Evolutionary conservation across 2,888 invertebrate genomes (phyloP).

Genomic region (Sussaba pulchella): DNA sequence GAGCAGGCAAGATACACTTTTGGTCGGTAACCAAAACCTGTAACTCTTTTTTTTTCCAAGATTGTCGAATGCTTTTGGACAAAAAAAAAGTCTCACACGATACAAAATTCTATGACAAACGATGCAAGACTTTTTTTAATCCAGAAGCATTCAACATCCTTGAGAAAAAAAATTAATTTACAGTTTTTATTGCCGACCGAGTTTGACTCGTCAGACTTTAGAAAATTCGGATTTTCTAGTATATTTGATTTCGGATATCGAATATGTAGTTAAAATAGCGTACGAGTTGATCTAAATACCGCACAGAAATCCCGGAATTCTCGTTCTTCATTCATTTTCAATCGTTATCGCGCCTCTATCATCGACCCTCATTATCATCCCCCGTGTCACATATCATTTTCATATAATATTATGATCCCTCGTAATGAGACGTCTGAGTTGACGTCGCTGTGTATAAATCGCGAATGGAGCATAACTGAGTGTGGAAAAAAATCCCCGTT

Average conservation of each 20-base stretch:
- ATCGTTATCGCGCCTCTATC: conserved; percentile 12
- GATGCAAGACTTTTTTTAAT: too few species aligned
- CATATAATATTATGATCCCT: not conserved
- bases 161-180: too few species aligned
- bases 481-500: conserved; percentile 38
- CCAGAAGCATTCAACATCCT: too few species aligned
- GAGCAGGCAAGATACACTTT: too few species aligned
- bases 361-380: conserved; percentile 26
- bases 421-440: not conserved
- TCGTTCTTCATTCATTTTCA: conserved; percentile 15
- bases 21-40: too few species aligned
- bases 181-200: too few species aligned
- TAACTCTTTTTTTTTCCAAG: too few species aligned
- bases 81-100: too few species aligned
- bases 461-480: conserved; percentile 51
- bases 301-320: conserved; percentile 10
- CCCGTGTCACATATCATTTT: conserved; percentile 1
- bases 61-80: too few species aligned
- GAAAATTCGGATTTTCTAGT: too few species aligned
- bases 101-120: too few species aligned
- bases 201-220: too few species aligned
- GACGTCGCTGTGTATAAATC: not conserved
- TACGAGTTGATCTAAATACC: not conserved
- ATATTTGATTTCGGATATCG: not conserved
- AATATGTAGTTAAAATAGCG: not conserved